Base-by-base conservation (phyloP, 2,797 vertebrate species). In the Mycteria americana region DNA sequence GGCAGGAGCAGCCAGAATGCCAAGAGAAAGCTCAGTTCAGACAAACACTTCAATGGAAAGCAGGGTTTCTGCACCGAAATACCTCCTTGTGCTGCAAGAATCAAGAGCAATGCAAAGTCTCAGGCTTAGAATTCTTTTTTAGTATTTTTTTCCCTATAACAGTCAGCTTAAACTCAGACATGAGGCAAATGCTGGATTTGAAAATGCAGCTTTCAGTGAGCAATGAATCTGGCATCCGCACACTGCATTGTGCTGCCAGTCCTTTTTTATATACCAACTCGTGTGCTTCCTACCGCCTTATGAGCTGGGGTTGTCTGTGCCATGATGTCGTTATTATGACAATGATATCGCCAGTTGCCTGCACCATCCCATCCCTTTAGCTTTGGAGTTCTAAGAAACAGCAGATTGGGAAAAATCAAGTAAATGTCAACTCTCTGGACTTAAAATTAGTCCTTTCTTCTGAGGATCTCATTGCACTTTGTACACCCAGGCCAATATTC, bases 341-440 rank as follows among this genome's bases (percentile, higher is more conserved):
- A 97, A 54, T 41, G 92, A 78, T 60, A 81, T 80, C 5, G 16
- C 90, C 97, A 87, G 70, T 95, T 85, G 84, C 78, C 93, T 80
- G 64, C 87, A 89, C 86, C 91, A 96, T 85, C 68, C 85, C 62
- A 60, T 92, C 84, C 74, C 77, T 88, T 89, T 35, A 64, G 88
- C 88, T 87, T 69, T 95, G 84, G 88, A 91, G n/a, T 92, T 92
- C 74, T 80, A 96, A 94, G 96, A 92, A 92, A 75, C 46, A 88
- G 73, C 84, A 93, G 95, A 96, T 93, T 96, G 96, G 72, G 62
- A 93, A 96, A 95, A 97, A 81, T 77, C 46, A 91, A 95, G 73
- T 92, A 97, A 97, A 96, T 92, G 86, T 94, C 95, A 94, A 69
- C 57, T 72, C 64, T 93, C 81, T 93, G 84, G 93, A 85, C 78